These are phyloP conservation scores for Phrynocephalus guinanensis DNA, from an alignment of 2,797 vertebrate species.

Conservation along the genomic window DNA sequence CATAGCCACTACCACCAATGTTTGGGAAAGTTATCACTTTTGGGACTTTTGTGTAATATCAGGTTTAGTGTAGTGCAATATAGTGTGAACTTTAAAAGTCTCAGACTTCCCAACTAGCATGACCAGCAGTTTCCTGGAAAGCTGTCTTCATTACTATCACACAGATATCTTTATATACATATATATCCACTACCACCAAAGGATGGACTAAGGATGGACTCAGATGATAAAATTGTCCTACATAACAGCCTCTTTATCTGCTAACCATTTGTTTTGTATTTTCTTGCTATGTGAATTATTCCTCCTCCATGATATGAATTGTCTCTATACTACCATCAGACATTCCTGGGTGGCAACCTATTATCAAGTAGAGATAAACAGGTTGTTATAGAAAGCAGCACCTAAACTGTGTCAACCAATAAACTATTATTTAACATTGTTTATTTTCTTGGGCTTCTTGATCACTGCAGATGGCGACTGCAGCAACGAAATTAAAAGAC, in stretches of 20 bases:
- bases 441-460: too few species aligned
- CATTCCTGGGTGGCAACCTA: background rate
- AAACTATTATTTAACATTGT: background rate
- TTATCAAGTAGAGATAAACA: background rate
- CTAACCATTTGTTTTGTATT: background rate
- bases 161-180: background rate
- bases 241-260: background rate
- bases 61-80: too few species aligned
- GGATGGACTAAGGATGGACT: background rate
- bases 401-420: background rate
- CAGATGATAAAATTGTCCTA: background rate
- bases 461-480: too few species aligned
- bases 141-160: background rate
- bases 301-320: background rate
- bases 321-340: slow-evolving; percentile 3
- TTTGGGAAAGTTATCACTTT: too few species aligned
- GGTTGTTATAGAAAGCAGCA: background rate
- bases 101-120: too few species aligned
- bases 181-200: background rate
- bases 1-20: background rate
- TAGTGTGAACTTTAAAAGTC: too few species aligned
- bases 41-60: too few species aligned
- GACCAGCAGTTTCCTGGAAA: background rate
- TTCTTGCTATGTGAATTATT: background rate
- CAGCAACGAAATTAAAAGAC: too few species aligned